A percentile compares a stretch with the other conserved stretches of the same genome.
Evolutionary conservation across 92 coral and sea anemone genomes (phyloP).

Genomic region (Metridium senile): DNA sequence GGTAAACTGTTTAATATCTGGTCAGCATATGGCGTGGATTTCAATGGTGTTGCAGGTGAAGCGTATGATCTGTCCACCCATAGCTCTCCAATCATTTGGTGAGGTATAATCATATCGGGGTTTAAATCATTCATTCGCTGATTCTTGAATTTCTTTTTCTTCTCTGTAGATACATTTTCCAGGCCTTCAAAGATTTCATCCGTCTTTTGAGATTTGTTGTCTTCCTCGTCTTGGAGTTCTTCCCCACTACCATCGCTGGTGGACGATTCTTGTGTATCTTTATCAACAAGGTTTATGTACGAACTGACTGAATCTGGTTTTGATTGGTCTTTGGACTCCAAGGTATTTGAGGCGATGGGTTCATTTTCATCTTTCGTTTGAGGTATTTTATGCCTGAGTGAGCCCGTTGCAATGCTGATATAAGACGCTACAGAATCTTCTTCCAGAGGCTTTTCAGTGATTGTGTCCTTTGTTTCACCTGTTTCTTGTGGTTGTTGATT

Average conservation of each 20-base stretch:
- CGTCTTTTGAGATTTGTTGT: slow-evolving; percentile 20
- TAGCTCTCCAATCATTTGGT: slow-evolving; percentile 9
- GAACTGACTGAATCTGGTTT: slow-evolving; percentile 12
- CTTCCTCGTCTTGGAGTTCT: neutral
- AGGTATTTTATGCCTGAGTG: neutral
- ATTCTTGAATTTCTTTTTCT: neutral
- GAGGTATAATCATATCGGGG: slow-evolving; percentile 2
- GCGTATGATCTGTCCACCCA: neutral
- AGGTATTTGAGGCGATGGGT: neutral
- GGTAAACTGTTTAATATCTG: slow-evolving; percentile 1
- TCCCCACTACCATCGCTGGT: slow-evolving; percentile 6
- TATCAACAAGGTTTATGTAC: slow-evolving; percentile 11
- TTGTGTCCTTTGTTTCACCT: slow-evolving; percentile 10
- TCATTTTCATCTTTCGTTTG: neutral
- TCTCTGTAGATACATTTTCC: slow-evolving; percentile 58
- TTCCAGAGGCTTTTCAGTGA: neutral
- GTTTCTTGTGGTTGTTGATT: too few relatives aligned
- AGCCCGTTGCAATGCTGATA: neutral
- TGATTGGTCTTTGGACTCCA: neutral
- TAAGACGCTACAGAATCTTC: slow-evolving; percentile 20
- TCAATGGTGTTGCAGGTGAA: neutral
- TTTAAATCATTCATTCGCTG: neutral
- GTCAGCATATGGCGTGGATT: neutral
- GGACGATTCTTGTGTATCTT: neutral
- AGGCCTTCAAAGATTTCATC: slow-evolving; percentile 61